Conservation (phyloP, 2,888 invertebrate species). For the Epistrophe grossulariae region DNA sequence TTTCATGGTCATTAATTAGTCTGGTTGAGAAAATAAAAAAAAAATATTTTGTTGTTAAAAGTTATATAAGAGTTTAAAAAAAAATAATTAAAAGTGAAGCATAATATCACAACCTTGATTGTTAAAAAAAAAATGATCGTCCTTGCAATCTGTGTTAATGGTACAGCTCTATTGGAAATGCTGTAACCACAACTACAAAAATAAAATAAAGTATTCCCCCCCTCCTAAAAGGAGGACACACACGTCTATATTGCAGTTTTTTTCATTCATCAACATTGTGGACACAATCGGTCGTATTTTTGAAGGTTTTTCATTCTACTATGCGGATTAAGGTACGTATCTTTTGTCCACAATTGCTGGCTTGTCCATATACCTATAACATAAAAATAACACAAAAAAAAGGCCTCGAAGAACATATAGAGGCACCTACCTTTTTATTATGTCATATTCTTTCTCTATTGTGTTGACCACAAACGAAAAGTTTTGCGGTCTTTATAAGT, state of each 20-base stretch:
- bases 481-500: conserved; percentile 28
- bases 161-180: neutral
- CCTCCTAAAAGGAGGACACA: neutral
- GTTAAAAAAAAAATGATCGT: neutral
- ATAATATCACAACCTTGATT: conserved; percentile 5
- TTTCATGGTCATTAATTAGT: conserved; percentile 55
- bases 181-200: neutral
- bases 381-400: neutral
- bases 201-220: neutral
- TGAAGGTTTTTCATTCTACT: conserved; percentile 38
- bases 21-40: conserved; percentile 3
- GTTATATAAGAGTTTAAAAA: conserved; percentile 23
- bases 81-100: neutral
- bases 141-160: conserved; percentile 32
- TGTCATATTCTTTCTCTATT: conserved; percentile 33
- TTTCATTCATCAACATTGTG: conserved; percentile 28
- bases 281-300: conserved; percentile 60
- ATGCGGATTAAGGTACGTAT: conserved; percentile 66
- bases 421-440: neutral
- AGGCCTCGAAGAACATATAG: neutral
- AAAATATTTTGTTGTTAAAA: neutral
- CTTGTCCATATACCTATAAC: too few species aligned
- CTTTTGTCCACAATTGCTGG: conserved; percentile 47
- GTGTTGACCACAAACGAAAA: conserved; percentile 30
- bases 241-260: conserved; percentile 8